A percentile compares a stretch with the other conserved stretches of the same genome.
phyloP scores from a whole-genome alignment of 2,888 invertebrate genomes.

The Clostera curtula region DNA sequence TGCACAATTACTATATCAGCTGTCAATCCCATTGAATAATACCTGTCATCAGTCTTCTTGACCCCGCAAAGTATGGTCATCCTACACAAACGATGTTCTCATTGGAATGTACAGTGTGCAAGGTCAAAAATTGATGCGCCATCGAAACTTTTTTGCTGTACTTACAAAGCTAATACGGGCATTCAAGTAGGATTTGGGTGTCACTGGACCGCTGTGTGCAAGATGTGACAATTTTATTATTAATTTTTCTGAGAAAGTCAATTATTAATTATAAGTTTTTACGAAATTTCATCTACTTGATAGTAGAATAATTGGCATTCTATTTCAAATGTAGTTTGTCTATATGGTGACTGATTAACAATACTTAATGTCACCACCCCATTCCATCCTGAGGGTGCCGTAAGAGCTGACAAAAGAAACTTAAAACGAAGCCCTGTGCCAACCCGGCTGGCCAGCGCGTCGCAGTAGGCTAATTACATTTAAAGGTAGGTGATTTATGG shows the following conservation, averaged over 20 bases:
- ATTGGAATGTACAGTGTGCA: constrained; percentile 27
- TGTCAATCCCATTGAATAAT: constrained; percentile 1
- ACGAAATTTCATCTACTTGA: neutral
- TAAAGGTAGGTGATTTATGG: too few relatives aligned
- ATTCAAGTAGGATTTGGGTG: constrained; percentile 38
- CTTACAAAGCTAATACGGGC: constrained; percentile 20
- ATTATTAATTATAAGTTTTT: neutral
- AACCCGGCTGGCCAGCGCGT: too few relatives aligned
- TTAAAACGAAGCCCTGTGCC: too few relatives aligned
- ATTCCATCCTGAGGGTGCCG: too few relatives aligned
- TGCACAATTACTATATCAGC: too few relatives aligned
- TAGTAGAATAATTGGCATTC: too few relatives aligned
- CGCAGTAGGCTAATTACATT: too few relatives aligned
- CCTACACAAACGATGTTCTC: constrained; percentile 16
- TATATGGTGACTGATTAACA: too few relatives aligned
- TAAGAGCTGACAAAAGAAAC: too few relatives aligned
- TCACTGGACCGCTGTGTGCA: constrained; percentile 22
- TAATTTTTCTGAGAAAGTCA: neutral
- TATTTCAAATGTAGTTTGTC: too few relatives aligned
- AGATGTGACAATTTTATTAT: constrained; percentile 15
- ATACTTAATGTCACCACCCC: too few relatives aligned
- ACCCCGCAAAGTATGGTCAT: constrained; percentile 8
- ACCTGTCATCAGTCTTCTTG: neutral
- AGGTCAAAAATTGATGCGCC: constrained; percentile 33
- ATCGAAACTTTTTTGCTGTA: constrained; percentile 19